A percentile compares a stretch with the other conserved stretches of the same genome.
Evolutionary conservation across 2,797 vertebrate species (phyloP).

Genomic region (Lagocephalus sceleratus): DNA sequence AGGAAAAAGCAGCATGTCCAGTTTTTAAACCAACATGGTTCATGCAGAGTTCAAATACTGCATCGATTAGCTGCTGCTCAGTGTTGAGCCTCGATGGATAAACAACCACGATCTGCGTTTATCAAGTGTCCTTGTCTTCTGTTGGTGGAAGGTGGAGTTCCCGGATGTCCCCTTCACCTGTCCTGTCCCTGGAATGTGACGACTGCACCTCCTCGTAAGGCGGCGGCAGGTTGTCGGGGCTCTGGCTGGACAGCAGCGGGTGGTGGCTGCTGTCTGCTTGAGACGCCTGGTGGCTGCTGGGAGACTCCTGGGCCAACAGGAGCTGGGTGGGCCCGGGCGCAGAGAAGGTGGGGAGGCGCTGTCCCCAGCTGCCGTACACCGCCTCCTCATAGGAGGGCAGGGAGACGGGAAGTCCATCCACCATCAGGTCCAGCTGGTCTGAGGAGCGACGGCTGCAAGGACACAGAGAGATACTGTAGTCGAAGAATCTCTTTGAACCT

Average conservation of each 20-base stretch:
- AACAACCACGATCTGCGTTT: neutral
- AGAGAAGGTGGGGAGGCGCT: conserved; percentile 52
- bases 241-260: conserved; percentile 34
- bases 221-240: conserved; percentile 59
- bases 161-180: conserved; percentile 23
- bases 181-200: conserved; percentile 27
- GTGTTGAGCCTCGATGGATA: neutral
- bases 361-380: conserved; percentile 74
- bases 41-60: conserved; percentile 6
- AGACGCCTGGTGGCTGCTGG: conserved; percentile 35
- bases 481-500: too few species aligned
- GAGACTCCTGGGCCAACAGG: conserved; percentile 64
- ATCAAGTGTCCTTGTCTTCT: conserved; percentile 70
- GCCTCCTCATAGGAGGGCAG: conserved; percentile 81
- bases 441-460: conserved; percentile 67
- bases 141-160: conserved; percentile 48
- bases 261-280: conserved; percentile 38
- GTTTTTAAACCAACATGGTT: conserved; percentile 16
- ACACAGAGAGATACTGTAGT: neutral
- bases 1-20: conserved; percentile 40
- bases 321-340: conserved; percentile 72
- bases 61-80: conserved; percentile 9
- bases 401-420: conserved; percentile 65
- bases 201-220: conserved; percentile 70
- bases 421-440: conserved; percentile 78